phyloP scores from a whole-genome alignment of 2,113 vertebrate genomes.

The Nematolebias whitei region DNA sequence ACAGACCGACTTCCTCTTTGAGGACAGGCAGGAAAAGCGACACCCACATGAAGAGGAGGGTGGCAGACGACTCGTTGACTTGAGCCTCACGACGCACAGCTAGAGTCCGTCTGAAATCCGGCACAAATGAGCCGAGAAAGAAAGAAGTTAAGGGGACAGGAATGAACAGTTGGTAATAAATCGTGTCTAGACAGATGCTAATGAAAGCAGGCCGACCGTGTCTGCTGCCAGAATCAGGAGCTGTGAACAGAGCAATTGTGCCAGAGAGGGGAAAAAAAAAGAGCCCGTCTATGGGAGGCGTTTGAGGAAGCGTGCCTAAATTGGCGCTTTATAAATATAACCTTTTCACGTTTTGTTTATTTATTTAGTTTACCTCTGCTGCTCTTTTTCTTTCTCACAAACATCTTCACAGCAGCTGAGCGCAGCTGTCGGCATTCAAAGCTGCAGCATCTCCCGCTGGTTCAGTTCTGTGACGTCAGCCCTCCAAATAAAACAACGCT shows the following conservation, averaged over 20 bases:
- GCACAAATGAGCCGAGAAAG: slow-evolving; percentile 24
- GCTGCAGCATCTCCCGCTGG: not conserved
- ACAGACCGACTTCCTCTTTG: slow-evolving; percentile 49
- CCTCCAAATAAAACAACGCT: slow-evolving; percentile 4
- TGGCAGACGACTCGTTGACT: slow-evolving; percentile 45
- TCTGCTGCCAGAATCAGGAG: slow-evolving; percentile 47
- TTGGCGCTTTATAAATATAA: slow-evolving; percentile 59
- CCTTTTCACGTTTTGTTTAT: slow-evolving; percentile 45
- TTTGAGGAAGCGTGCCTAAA: slow-evolving; percentile 34
- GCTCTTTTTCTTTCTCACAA: not conserved
- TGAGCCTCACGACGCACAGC: slow-evolving; percentile 8
- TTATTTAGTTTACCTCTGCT: not conserved
- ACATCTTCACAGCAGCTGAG: slow-evolving; percentile 34
- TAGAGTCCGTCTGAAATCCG: slow-evolving; percentile 32
- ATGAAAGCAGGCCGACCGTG: slow-evolving; percentile 57
- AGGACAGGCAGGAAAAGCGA: slow-evolving; percentile 38
- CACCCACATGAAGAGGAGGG: slow-evolving; percentile 44
- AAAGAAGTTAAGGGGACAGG: slow-evolving; percentile 27
- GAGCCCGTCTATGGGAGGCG: slow-evolving; percentile 21
- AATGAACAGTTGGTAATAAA: slow-evolving; percentile 65
- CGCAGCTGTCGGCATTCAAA: slow-evolving; percentile 39
- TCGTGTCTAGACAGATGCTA: slow-evolving; percentile 68
- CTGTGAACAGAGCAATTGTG: slow-evolving; percentile 45
- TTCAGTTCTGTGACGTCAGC: slow-evolving; percentile 24
- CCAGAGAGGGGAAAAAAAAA: slow-evolving; percentile 5